phyloP scores from a whole-genome alignment of 2,797 vertebrate genomes.

The Aulostomus chinensis region DNA sequence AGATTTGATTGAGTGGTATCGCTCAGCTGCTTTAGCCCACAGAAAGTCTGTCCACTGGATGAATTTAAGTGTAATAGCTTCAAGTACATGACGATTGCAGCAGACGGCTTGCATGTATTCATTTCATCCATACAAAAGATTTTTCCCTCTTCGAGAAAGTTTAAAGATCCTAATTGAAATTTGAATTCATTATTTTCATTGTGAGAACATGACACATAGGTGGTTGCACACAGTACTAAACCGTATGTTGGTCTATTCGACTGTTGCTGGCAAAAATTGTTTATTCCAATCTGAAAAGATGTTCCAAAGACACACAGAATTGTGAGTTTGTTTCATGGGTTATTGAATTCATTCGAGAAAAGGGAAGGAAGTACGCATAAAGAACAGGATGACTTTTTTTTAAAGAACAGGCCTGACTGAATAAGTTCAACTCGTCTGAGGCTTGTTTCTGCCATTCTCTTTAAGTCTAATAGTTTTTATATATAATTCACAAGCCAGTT shows the following conservation, averaged over 20 bases:
- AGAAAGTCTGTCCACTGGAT: conserved; percentile 50
- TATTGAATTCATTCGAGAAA: too few relatives aligned
- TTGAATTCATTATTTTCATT: too few relatives aligned
- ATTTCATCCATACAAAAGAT: conserved; percentile 17
- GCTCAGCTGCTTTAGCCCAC: conserved; percentile 20
- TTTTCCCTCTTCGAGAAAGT: neutral
- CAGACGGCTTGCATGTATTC: conserved; percentile 24
- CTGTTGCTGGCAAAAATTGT: too few relatives aligned
- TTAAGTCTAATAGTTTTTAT: conserved; percentile 46
- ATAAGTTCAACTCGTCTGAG: conserved; percentile 43
- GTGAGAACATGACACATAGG: too few relatives aligned
- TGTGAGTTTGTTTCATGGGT: too few relatives aligned
- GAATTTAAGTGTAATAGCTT: conserved; percentile 18
- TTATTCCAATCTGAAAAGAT: too few relatives aligned
- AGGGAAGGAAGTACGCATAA: too few relatives aligned
- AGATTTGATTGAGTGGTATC: conserved; percentile 35
- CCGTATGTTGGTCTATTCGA: too few relatives aligned
- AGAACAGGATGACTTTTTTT: too few relatives aligned
- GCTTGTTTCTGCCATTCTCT: conserved; percentile 43
- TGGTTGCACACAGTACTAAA: too few relatives aligned
- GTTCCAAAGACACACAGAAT: too few relatives aligned
- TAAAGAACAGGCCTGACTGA: neutral
- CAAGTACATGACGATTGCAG: conserved; percentile 39
- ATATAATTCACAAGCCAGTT: conserved; percentile 47
- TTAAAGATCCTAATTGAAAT: neutral